Base-by-base conservation (phyloP, 2,888 invertebrate genomes). In the Ormyrus thymus region DNA sequence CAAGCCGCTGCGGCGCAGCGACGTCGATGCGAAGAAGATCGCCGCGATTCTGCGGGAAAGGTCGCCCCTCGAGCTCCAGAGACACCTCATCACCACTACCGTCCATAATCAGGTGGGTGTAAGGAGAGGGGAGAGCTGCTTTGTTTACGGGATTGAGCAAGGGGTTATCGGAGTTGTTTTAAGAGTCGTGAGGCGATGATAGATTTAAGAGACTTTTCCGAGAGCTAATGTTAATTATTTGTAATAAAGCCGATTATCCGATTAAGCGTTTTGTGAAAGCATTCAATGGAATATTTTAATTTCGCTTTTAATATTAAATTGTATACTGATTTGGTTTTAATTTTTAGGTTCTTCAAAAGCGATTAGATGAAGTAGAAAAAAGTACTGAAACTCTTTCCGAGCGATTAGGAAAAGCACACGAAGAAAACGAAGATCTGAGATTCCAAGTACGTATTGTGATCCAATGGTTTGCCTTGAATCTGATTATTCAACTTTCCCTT, bases 31-130 rank as follows among this genome's bases (percentile, higher is more conserved):
- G 78, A 93, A 92, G 86, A 96, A 96, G 91, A 94, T 96, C 89
- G 93, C 95, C 86, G 96, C 96, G 91, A 96, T 97, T 91, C 93
- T 97, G 86, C 92, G 93, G 86, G 96, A 97, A 92, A 93, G 93
- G 85, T 95, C 95, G 91, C 94, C 95, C 78, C 91, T 96, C 84
- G 95, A 96, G 91, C 92, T 97, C 87, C 96, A 96, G 90, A 93
- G 96, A 85, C 96, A 96, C 91, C 92, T 97, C 83, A 93, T 97
- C 83, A 94, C 94, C 51, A 93, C 95, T 86, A 95, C 95, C 88
- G 95, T 95, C 88, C 94, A 95, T 90, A 96, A 96, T 92, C 95
- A 97, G 94, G 96, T 96, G 86, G 87, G 62, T 3, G 29, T 4
- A 4, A 29, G 29, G 29, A 29, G 29, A 29, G 29, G 29, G 29